Base-by-base conservation (phyloP, 2,797 vertebrate genomes). In the Platalea minor region DNA sequence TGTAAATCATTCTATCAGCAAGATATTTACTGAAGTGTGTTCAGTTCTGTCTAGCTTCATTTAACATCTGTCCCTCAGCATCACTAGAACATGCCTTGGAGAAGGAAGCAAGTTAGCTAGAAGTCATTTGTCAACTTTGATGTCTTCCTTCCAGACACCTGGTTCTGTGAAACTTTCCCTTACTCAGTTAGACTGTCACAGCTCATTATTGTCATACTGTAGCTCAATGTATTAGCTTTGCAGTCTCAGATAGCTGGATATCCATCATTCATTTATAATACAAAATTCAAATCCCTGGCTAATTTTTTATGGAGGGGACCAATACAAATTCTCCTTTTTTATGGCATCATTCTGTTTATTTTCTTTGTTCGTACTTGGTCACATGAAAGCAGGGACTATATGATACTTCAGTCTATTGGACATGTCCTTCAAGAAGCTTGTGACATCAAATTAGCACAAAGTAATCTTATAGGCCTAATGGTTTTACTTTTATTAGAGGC, bases 11-110 rank as follows among this genome's bases (percentile, higher is more conserved):
- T 63, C 75, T 50, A 82, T 94, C 91, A 87, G 94, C 85, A 94
- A 92, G 64, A 88, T 85, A 92, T 74, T 90, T 93, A 88, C 35
- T 37, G 59, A 92, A 92, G 69, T 87, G 60, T 91, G 75, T 68
- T 95, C 78, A 85, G 75, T 89, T 89, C 91, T 94, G 93, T 93
- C 92, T 31, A 79, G 72, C 73, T 95, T 63, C 85, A 86, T 96
- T 97, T 97, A 97, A 93, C 87, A 94, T 91, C 91, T 96, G 94
- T 92, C 95, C 75, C 75, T 95, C 91, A 96, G 91, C 86, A 96
- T 85, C 72, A 74, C 77, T 68, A 77, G 91, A 93, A 96, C 80
- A 93, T 69, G 93, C 88, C 83, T 94, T 85, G 54, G 76, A 96
- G 90, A 94, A 94, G 84, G 69, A 91, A 89, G 65, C 35, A 73